A percentile compares a stretch with the other conserved stretches of the same genome.
phyloP scores from a whole-genome alignment of 2,113 vertebrate genomes.

The Meleagris gallopavo region DNA sequence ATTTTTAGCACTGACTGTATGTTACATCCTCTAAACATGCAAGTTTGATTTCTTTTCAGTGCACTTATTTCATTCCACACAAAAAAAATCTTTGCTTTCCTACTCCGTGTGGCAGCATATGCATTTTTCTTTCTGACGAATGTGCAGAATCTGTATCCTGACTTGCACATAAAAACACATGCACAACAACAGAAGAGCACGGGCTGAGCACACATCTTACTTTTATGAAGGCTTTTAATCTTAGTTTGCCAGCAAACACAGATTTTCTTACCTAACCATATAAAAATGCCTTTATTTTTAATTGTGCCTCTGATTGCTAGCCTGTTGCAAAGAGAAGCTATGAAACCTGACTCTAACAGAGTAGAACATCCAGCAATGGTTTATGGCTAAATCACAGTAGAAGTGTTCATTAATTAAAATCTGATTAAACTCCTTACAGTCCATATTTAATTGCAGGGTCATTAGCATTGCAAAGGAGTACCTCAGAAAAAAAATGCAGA shows the following conservation, averaged over 20 bases:
- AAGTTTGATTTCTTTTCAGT: constrained; percentile 32
- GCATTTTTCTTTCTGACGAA: constrained; percentile 82
- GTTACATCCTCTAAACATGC: constrained; percentile 55
- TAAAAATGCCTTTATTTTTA: constrained; percentile 56
- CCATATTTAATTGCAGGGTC: constrained; percentile 28
- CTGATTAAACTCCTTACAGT: not conserved
- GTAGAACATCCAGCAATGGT: constrained; percentile 47
- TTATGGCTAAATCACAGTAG: constrained; percentile 36
- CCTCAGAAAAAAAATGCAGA: not conserved
- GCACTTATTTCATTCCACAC: constrained; percentile 51
- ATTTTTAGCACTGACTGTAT: constrained; percentile 53
- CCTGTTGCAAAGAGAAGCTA: constrained; percentile 2
- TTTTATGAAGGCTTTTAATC: constrained; percentile 77
- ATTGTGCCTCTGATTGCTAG: constrained; percentile 55
- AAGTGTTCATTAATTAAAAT: constrained; percentile 65
- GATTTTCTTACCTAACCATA: constrained; percentile 47
- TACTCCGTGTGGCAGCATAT: constrained; percentile 50
- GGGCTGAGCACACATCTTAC: constrained; percentile 62
- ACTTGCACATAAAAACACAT: constrained; percentile 74
- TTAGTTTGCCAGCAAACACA: constrained; percentile 69
- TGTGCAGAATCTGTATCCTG: constrained; percentile 72
- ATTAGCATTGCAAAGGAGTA: constrained; percentile 30
- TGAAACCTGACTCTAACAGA: not conserved
- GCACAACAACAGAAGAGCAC: constrained; percentile 54
- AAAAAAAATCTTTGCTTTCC: constrained; percentile 66